A percentile compares a stretch with the other conserved stretches of the same genome.
Conservation (phyloP, 2,888 invertebrate species). For the Macrosiphum euphorbiae region DNA sequence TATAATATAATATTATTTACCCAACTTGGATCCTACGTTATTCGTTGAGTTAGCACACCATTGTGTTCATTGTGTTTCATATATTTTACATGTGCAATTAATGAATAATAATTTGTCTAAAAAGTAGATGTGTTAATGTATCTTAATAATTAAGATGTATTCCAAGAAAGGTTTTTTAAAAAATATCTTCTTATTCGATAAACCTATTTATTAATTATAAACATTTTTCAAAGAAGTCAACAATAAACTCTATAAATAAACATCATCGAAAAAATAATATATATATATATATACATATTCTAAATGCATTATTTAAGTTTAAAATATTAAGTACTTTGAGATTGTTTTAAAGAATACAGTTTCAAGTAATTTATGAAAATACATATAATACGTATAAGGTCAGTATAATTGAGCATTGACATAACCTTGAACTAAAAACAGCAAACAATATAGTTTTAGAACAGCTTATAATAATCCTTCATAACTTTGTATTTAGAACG, state of each 20-base stretch:
- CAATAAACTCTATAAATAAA: neutral
- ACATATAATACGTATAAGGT: neutral
- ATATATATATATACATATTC: neutral
- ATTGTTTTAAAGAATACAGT: neutral
- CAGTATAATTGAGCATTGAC: neutral
- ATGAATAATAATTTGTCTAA: neutral
- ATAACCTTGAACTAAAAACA: conserved; percentile 9
- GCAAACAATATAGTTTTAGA: neutral
- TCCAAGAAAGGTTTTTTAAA: neutral
- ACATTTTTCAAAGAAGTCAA: neutral
- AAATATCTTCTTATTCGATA: neutral
- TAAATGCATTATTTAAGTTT: neutral
- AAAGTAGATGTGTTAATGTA: neutral
- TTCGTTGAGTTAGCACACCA: neutral
- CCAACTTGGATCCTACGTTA: neutral
- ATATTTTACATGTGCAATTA: neutral
- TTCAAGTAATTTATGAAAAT: neutral
- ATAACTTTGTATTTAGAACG: neutral
- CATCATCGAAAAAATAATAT: neutral
- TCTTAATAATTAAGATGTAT: neutral
- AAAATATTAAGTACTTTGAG: neutral
- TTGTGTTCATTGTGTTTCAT: neutral
- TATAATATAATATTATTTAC: neutral
- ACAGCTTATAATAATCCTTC: neutral
- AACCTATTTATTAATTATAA: neutral